A percentile compares a stretch with the other conserved stretches of the same genome.
These are phyloP conservation scores for Brienomyrus brachyistius DNA, from an alignment of 2,113 vertebrate genomes.

Conservation along the genomic window DNA sequence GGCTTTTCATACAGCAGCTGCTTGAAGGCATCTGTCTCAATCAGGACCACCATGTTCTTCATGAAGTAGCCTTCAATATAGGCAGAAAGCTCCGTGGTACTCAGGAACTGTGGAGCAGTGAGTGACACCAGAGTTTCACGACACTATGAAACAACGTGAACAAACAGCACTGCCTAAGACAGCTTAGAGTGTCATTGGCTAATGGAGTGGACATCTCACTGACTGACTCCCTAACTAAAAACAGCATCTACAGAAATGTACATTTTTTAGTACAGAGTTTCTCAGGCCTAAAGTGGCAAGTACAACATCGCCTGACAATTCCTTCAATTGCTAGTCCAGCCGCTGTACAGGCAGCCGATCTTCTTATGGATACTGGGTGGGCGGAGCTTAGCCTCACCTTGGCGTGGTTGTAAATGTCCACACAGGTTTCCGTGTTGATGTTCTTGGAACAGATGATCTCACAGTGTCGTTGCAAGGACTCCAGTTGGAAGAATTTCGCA, in stretches of 20 bases:
- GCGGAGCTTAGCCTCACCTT: conserved; percentile 65
- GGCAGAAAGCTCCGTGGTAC: conserved; percentile 78
- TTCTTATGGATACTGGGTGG: not conserved
- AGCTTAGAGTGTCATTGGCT: not conserved
- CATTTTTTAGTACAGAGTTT: not conserved
- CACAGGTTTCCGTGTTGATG: conserved; percentile 91
- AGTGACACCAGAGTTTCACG: not conserved
- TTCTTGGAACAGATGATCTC: conserved; percentile 97
- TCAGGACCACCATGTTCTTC: conserved; percentile 96
- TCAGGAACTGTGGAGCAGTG: conserved; percentile 71
- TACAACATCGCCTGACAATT: not conserved
- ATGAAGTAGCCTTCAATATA: conserved; percentile 96
- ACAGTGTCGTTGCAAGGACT: conserved; percentile 94
- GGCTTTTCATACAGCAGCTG: conserved; percentile 86
- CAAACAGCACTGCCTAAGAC: not conserved
- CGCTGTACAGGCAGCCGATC: not conserved
- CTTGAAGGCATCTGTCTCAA: conserved; percentile 93
- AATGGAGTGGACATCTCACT: not conserved
- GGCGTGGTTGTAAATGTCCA: conserved; percentile 96
- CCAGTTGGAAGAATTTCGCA: conserved; percentile 96
- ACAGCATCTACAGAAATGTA: not conserved
- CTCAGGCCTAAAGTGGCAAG: not conserved
- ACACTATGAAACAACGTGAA: not conserved
- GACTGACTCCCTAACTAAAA: not conserved
- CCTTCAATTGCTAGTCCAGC: not conserved